Conservation (phyloP, 2,797 vertebrate species). For the Choloepus didactylus region DNA sequence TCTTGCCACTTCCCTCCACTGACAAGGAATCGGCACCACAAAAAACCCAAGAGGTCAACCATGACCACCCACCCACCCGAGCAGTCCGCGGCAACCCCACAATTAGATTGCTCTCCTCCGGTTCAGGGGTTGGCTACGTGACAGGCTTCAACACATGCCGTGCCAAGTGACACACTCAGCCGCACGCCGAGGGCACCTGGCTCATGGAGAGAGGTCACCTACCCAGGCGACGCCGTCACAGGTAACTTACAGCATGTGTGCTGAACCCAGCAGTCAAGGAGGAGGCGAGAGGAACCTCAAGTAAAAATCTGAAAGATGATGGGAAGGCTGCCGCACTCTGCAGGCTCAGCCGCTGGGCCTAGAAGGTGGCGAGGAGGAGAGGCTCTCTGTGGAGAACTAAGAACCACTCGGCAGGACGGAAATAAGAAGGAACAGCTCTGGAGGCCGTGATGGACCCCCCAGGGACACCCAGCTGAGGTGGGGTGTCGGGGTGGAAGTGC, state of each 20-base stretch:
- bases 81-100: neutral
- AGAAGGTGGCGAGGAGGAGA: neutral
- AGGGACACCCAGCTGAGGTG: neutral
- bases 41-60: constrained; percentile 5
- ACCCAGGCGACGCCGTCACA: neutral
- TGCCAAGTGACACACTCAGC: neutral
- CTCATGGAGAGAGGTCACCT: too few species aligned
- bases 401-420: neutral
- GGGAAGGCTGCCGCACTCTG: neutral
- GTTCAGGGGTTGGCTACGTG: neutral
- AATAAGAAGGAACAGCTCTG: neutral
- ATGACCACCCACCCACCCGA: neutral
- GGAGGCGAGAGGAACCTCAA: neutral
- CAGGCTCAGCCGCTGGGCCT: neutral
- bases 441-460: neutral
- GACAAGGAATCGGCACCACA: neutral
- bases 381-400: constrained; percentile 22
- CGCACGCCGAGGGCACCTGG: too few species aligned
- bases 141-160: constrained; percentile 34
- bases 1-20: neutral
- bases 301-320: too few species aligned
- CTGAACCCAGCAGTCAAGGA: neutral
- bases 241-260: neutral
- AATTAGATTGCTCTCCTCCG: neutral
- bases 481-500: neutral